Conservation (phyloP, 2,888 invertebrate species). For the Anarsia innoxiella region DNA sequence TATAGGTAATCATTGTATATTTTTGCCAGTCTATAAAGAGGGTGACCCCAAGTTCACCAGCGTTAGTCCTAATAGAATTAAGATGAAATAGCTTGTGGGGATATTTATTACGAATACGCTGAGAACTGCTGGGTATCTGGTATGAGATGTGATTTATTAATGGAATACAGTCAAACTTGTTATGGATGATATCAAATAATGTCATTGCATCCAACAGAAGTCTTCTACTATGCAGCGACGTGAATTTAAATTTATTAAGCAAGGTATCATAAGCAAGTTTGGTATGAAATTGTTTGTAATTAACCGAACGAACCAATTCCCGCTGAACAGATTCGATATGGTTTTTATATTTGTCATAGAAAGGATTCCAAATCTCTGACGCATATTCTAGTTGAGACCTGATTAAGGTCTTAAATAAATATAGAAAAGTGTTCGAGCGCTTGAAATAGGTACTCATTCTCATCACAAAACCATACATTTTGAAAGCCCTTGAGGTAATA, state of each 20-base stretch:
- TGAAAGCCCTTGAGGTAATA: not conserved
- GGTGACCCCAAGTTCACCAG: too few species aligned
- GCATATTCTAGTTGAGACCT: not conserved
- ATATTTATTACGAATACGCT: too few species aligned
- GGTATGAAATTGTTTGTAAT: not conserved
- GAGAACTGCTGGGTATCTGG: too few species aligned
- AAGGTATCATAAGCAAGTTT: not conserved
- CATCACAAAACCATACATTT: not conserved
- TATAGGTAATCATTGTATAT: too few species aligned
- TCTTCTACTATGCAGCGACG: not conserved
- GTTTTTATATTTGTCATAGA: not conserved
- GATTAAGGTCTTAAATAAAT: too few species aligned
- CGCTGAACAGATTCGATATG: not conserved
- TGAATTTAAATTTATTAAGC: not conserved
- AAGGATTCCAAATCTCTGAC: not conserved
- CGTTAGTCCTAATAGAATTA: too few species aligned
- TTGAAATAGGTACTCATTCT: not conserved
- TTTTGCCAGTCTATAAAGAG: too few species aligned
- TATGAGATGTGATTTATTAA: too few species aligned
- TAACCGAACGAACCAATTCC: not conserved
- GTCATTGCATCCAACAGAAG: not conserved
- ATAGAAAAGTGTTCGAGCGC: not conserved
- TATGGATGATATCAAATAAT: not conserved
- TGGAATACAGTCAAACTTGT: not conserved
- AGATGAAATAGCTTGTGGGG: too few species aligned